Conservation (phyloP, 2,888 invertebrate species). For the Corbicula japonica region DNA sequence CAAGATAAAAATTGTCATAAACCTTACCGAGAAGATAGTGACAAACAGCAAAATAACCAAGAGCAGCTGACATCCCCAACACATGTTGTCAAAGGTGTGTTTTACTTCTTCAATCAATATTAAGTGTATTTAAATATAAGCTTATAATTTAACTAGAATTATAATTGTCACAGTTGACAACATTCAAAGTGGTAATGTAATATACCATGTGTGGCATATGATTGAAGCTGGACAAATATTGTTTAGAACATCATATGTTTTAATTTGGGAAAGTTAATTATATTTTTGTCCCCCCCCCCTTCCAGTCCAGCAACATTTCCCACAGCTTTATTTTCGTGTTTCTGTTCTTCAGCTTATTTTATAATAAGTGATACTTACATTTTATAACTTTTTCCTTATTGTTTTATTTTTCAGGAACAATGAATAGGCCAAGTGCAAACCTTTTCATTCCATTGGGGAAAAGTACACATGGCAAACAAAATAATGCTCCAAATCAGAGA, state of each 20-base stretch:
- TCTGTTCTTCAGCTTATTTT: too few species aligned
- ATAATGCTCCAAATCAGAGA: background rate
- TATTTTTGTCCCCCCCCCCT: too few species aligned
- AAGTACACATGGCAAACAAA: conserved; percentile 6
- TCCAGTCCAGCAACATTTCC: too few species aligned
- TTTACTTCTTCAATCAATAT: background rate
- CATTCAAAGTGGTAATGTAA: too few species aligned
- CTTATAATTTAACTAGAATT: background rate
- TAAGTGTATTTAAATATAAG: background rate
- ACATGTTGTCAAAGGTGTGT: conserved; percentile 1
- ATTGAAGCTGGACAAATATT: too few species aligned
- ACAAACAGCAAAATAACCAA: background rate
- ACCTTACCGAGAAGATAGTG: background rate
- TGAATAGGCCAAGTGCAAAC: conserved; percentile 11
- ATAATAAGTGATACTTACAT: too few species aligned
- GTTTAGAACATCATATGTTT: too few species aligned
- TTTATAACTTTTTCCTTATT: too few species aligned
- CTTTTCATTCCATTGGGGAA: conserved; percentile 22
- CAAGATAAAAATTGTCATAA: background rate
- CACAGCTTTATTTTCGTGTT: too few species aligned
- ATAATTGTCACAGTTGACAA: conserved; percentile 1
- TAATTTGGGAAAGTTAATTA: too few species aligned
- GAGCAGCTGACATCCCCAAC: conserved; percentile 7
- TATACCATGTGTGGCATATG: too few species aligned
- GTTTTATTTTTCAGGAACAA: too few species aligned